These are phyloP conservation scores for Odontothrips loti DNA, from an alignment of 2,888 invertebrate genomes.

Conservation along the genomic window DNA sequence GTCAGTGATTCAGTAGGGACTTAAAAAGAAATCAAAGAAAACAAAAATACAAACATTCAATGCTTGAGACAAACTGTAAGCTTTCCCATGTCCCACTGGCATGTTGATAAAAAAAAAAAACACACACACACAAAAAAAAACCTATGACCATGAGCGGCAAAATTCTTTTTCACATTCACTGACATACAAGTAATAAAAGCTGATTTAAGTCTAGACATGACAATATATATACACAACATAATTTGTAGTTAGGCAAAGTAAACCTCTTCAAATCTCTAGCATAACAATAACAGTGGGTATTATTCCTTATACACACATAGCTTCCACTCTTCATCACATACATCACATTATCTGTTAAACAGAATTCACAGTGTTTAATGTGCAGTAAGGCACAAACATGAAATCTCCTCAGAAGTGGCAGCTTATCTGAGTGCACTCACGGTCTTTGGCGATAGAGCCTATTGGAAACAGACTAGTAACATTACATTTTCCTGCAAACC, in stretches of 20 bases:
- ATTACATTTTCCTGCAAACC: slow-evolving; percentile 23
- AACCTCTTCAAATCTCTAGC: background rate
- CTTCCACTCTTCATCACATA: slow-evolving; percentile 12
- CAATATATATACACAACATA: slow-evolving; percentile 12
- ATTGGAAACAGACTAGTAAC: slow-evolving; percentile 26
- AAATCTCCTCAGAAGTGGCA: background rate
- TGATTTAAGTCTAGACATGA: background rate
- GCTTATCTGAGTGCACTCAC: background rate
- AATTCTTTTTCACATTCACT: background rate
- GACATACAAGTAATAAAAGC: background rate
- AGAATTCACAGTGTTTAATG: slow-evolving; percentile 20
- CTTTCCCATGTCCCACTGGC: background rate
- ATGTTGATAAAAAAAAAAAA: background rate
- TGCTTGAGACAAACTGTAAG: slow-evolving; percentile 1
- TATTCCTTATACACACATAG: background rate
- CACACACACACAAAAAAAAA: background rate
- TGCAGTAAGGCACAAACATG: slow-evolving; percentile 13
- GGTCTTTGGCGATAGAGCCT: slow-evolving; percentile 17
- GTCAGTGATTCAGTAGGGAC: background rate
- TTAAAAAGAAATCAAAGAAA: background rate
- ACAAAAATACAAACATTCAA: background rate
- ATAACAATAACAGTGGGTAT: background rate
- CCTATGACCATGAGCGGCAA: background rate
- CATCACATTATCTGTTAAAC: slow-evolving; percentile 20
- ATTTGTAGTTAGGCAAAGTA: slow-evolving; percentile 22